These are phyloP conservation scores for Euphydryas editha DNA, from an alignment of 2,888 invertebrate genomes.

Conservation along the genomic window DNA sequence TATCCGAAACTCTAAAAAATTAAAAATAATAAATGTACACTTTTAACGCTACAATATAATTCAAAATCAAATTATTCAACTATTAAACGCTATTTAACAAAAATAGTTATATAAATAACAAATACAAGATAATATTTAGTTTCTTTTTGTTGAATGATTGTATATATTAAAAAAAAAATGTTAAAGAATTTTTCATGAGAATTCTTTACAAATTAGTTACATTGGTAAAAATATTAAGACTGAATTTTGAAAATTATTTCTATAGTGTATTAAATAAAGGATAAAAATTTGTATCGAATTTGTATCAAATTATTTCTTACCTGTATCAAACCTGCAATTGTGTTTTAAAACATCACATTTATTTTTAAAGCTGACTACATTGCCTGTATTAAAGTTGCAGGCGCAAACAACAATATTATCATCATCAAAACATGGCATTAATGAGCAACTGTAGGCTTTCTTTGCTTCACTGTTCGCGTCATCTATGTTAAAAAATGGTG, in stretches of 20 bases:
- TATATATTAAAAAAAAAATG: no score
- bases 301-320: slow-evolving; percentile 34
- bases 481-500: slow-evolving; percentile 35
- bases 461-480: slow-evolving; percentile 34
- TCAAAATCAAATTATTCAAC: no score
- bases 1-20: slow-evolving; percentile 49
- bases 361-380: slow-evolving; percentile 52
- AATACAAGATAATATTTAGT: no score
- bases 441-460: slow-evolving; percentile 47
- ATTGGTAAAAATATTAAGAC: no score
- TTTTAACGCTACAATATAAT: neutral
- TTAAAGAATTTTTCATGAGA: no score
- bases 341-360: slow-evolving; percentile 51
- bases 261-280: no score
- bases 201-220: no score
- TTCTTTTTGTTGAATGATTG: no score
- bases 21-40: neutral
- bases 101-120: no score
- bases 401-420: slow-evolving; percentile 48
- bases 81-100: no score
- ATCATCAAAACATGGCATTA: slow-evolving; percentile 39
- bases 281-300: no score
- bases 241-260: no score
- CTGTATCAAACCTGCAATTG: slow-evolving; percentile 55
- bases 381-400: slow-evolving; percentile 52